A percentile compares a stretch with the other conserved stretches of the same genome.
phyloP scores from a whole-genome alignment of 2,888 invertebrate species.

The Coenonympha glycerion region DNA sequence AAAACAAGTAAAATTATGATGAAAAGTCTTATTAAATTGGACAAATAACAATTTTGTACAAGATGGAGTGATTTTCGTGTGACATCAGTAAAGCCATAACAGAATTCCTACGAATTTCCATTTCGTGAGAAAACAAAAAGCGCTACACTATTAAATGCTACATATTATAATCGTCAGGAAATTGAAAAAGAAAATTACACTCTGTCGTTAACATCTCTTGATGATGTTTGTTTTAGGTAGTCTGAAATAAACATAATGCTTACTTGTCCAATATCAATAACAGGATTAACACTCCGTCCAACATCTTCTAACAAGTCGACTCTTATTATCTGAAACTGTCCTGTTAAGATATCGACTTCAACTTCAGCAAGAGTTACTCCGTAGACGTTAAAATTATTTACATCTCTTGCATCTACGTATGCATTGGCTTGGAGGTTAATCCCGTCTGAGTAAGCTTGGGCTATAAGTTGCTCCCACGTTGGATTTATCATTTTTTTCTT shows the following conservation, averaged over 20 bases:
- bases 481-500: conserved; percentile 58
- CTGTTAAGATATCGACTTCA: conserved; percentile 84
- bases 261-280: conserved; percentile 81
- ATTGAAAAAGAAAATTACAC: too few relatives aligned
- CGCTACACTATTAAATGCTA: too few relatives aligned
- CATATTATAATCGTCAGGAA: too few relatives aligned
- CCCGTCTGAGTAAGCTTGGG: conserved; percentile 54
- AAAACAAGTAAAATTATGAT: too few relatives aligned
- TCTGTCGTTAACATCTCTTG: too few relatives aligned
- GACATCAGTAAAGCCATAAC: too few relatives aligned
- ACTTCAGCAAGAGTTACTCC: conserved; percentile 79
- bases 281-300: conserved; percentile 79
- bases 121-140: too few relatives aligned
- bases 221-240: too few relatives aligned
- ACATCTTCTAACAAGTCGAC: conserved; percentile 81
- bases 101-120: too few relatives aligned
- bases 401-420: neutral
- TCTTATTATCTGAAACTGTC: conserved; percentile 77
- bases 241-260: neutral
- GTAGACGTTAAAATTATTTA: conserved; percentile 57
- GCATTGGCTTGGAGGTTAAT: conserved; percentile 46
- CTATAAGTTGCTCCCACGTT: conserved; percentile 70
- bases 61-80: too few relatives aligned
- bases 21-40: too few relatives aligned
- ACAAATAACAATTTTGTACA: too few relatives aligned